Conservation (phyloP, 1,140 invertebrate genomes). For the Mactra quadrangularis region DNA sequence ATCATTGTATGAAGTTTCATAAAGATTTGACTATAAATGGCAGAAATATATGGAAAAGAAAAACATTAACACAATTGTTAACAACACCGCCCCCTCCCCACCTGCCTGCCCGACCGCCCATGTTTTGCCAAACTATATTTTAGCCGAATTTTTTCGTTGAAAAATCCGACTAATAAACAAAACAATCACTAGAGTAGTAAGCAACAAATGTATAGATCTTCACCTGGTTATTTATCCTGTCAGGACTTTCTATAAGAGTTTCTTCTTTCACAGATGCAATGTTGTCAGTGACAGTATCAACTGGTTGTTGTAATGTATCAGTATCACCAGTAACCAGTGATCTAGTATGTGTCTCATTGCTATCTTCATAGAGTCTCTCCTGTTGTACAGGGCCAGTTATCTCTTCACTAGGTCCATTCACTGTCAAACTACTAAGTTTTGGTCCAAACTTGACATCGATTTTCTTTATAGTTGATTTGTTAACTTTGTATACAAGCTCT, state of each 20-base stretch:
- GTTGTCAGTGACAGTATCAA: constrained; percentile 39
- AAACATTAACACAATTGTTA: no score
- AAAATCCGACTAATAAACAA: no score
- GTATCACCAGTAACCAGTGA: neutral
- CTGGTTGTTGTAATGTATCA: neutral
- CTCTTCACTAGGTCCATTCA: constrained; percentile 1
- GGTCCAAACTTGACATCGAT: constrained; percentile 86
- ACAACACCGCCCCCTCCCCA: no score
- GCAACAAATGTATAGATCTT: no score
- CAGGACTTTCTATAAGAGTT: neutral
- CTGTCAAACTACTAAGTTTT: constrained; percentile 50
- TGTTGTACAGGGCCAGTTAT: neutral
- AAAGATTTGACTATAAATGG: no score
- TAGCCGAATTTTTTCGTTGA: no score
- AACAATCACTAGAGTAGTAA: no score
- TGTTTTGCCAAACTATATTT: no score
- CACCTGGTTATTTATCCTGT: constrained; percentile 6
- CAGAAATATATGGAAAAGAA: no score
- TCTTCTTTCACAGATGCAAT: constrained; percentile 41
- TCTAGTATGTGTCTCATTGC: neutral
- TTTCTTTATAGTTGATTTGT: constrained; percentile 87
- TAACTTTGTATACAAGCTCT: constrained; percentile 89
- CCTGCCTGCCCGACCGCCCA: no score
- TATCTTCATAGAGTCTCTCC: no score
- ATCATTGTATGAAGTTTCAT: no score